Evolutionary conservation across 2,888 invertebrate genomes (phyloP).

Genomic region (Phyllotreta striolata): DNA sequence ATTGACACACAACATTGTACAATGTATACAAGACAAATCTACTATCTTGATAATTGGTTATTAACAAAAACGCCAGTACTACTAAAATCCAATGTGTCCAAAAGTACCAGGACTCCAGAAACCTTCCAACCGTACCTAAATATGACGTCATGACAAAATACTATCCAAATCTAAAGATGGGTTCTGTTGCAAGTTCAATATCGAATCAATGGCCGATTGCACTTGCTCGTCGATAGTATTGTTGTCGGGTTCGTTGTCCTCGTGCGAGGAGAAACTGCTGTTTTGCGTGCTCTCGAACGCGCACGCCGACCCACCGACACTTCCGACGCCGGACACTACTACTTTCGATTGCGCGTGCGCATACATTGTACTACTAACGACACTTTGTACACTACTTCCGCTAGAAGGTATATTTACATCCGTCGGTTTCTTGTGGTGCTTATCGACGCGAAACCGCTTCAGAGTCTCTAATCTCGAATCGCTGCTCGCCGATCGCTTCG

Average conservation of each 20-base stretch:
- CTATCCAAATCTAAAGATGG: slow-evolving; percentile 56
- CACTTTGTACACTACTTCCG: slow-evolving; percentile 48
- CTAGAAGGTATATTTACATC: slow-evolving; percentile 41
- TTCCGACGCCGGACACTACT: slow-evolving; percentile 18
- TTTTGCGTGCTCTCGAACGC: slow-evolving; percentile 37
- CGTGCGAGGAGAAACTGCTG: slow-evolving; percentile 41
- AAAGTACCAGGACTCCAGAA: slow-evolving; percentile 35
- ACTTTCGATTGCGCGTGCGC: slow-evolving; percentile 12
- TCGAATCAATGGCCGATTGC: slow-evolving; percentile 82
- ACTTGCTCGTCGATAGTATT: slow-evolving; percentile 80
- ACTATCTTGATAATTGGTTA: background rate
- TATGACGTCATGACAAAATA: slow-evolving; percentile 62
- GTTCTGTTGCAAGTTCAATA: slow-evolving; percentile 71
- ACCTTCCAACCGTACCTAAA: slow-evolving; percentile 39
- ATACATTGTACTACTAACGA: slow-evolving; percentile 41
- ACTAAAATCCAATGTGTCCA: background rate
- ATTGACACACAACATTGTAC: too few species aligned
- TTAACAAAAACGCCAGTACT: slow-evolving; percentile 6
- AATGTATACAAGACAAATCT: too few species aligned
- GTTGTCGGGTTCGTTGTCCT: slow-evolving; percentile 54
- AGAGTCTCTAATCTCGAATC: slow-evolving; percentile 58
- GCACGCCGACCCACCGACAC: slow-evolving; percentile 22
- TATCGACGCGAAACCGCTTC: slow-evolving; percentile 60
- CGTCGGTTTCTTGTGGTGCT: slow-evolving; percentile 51
- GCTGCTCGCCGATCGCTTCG: slow-evolving; percentile 56